Percentiles rank a stretch among this genome's conserved stretches.
Evolutionary conservation across 2,888 invertebrate species (phyloP).

Genomic region (Aphidius colemani): DNA sequence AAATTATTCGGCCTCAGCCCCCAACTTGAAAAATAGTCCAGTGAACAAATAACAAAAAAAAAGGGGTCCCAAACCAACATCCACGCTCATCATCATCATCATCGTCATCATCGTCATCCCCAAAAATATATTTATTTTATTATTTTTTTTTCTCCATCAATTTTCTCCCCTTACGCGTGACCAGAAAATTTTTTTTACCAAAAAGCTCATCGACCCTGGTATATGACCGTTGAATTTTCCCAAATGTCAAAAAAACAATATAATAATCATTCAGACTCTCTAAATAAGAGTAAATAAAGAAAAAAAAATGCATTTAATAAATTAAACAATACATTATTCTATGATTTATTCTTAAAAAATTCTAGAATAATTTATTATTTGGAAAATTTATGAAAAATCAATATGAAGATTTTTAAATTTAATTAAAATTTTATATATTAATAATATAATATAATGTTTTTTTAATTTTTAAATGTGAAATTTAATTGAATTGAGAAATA

Average conservation of each 20-base stretch:
- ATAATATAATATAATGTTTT: no score
- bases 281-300: no score
- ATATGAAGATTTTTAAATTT: no score
- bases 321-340: no score
- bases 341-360: no score
- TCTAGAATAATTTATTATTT: no score
- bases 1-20: conserved; percentile 32
- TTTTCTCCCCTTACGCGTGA: conserved; percentile 5
- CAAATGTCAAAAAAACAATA: neutral
- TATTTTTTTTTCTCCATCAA: neutral
- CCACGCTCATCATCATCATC: conserved; percentile 5
- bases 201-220: conserved; percentile 34
- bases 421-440: no score
- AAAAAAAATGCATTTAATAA: no score
- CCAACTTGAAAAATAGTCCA: conserved; percentile 16
- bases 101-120: conserved; percentile 6
- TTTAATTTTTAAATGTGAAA: no score
- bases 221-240: conserved; percentile 23
- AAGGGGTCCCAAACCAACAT: conserved; percentile 26
- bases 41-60: conserved; percentile 20
- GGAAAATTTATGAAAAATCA: no score
- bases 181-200: conserved; percentile 5
- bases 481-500: no score
- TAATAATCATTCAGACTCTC: no score
- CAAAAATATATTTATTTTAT: neutral